These are phyloP conservation scores for Itoplectis maculator DNA, from an alignment of 2,888 invertebrate species.

Conservation along the genomic window DNA sequence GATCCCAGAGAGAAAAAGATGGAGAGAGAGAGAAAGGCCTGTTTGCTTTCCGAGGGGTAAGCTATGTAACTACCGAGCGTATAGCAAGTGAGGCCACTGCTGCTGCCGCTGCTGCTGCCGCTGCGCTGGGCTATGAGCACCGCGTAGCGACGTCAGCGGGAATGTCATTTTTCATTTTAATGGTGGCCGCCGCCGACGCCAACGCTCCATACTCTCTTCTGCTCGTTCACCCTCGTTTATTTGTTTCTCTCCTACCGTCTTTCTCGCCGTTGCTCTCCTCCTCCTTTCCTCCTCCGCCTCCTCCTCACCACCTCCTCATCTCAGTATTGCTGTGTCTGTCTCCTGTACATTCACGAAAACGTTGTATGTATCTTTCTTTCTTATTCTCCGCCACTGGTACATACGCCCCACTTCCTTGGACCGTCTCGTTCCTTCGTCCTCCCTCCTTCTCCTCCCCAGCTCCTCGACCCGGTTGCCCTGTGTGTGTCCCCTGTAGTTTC, in stretches of 20 bases:
- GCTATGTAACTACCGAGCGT: conserved; percentile 76
- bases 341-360: conserved; percentile 48
- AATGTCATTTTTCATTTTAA: conserved; percentile 85
- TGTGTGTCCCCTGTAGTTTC: not conserved
- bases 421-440: not conserved
- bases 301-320: no score
- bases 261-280: conserved; percentile 51
- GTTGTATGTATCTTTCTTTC: conserved; percentile 56
- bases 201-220: conserved; percentile 52
- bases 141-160: conserved; percentile 78
- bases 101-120: conserved; percentile 35
- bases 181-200: conserved; percentile 79
- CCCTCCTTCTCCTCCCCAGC: not conserved
- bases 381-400: conserved; percentile 33
- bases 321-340: conserved; percentile 36
- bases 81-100: conserved; percentile 67
- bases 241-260: conserved; percentile 75
- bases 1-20: conserved; percentile 55
- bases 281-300: conserved; percentile 35
- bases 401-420: conserved; percentile 5
- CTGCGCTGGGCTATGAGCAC: conserved; percentile 29
- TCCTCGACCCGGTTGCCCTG: no score
- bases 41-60: conserved; percentile 76
- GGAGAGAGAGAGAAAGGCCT: conserved; percentile 56
- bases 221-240: conserved; percentile 73